These are phyloP conservation scores for Drosophila nr. perissopoda DNA, from an alignment of 2,888 invertebrate genomes.

Conservation along the genomic window DNA sequence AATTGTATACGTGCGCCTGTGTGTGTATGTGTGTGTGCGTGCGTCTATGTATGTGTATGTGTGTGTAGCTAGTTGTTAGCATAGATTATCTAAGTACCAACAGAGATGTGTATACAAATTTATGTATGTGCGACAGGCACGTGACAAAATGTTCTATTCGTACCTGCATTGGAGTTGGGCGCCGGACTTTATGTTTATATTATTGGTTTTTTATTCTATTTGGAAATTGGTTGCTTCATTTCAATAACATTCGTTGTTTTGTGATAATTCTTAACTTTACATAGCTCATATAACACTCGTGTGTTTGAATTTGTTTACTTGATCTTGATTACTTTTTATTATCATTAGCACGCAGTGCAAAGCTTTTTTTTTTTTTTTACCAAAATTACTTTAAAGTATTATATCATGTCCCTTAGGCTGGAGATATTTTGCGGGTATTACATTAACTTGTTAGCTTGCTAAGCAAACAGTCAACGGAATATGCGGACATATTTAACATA, in stretches of 20 bases:
- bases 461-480: slow-evolving; percentile 44
- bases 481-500: slow-evolving; percentile 69
- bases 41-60: slow-evolving; percentile 37
- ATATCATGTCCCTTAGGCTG: neutral
- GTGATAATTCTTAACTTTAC: neutral
- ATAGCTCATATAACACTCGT: neutral
- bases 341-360: neutral
- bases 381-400: neutral
- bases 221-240: neutral
- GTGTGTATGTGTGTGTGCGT: slow-evolving; percentile 20
- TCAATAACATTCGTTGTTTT: neutral
- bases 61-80: slow-evolving; percentile 65
- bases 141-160: slow-evolving; percentile 62
- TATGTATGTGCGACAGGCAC: slow-evolving; percentile 56
- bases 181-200: neutral
- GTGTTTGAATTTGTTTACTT: neutral
- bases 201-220: neutral
- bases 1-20: slow-evolving; percentile 22
- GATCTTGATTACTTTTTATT: neutral
- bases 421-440: slow-evolving; percentile 27
- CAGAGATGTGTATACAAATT: slow-evolving; percentile 15
- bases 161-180: slow-evolving; percentile 55
- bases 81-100: slow-evolving; percentile 70
- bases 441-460: slow-evolving; percentile 40
- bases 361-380: neutral